These are phyloP conservation scores for Prionace glauca DNA, from an alignment of 2,797 vertebrate genomes.

Conservation along the genomic window DNA sequence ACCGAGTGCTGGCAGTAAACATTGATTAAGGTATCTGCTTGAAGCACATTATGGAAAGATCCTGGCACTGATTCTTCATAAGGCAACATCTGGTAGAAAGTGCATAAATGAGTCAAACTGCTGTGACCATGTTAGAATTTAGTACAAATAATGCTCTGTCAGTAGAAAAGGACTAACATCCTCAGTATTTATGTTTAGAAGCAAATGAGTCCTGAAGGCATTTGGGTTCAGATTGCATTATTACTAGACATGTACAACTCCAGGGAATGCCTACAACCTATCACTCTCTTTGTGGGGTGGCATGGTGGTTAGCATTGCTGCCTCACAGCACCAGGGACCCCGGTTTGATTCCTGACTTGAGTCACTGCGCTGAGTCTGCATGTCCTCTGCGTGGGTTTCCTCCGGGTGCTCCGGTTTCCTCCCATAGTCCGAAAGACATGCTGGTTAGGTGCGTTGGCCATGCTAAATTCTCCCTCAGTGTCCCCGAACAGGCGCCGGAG, in stretches of 20 bases:
- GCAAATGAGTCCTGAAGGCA: slow-evolving; percentile 2
- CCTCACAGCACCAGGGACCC: too few species aligned
- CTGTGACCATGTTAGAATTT: not conserved
- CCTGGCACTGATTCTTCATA: not conserved
- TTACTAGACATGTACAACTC: not conserved
- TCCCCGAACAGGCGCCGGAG: too few species aligned
- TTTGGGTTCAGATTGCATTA: not conserved
- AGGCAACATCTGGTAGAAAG: not conserved
- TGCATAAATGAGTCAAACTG: not conserved
- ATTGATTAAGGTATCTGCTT: slow-evolving; percentile 14
- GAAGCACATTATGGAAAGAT: slow-evolving; percentile 10
- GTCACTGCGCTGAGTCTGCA: too few species aligned
- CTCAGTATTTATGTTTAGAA: slow-evolving; percentile 5
- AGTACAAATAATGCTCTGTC: slow-evolving; percentile 13
- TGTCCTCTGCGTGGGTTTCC: too few species aligned
- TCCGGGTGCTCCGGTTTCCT: too few species aligned
- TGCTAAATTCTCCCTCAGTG: too few species aligned
- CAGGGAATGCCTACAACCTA: not conserved
- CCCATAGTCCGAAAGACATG: too few species aligned
- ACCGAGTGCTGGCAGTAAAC: not conserved
- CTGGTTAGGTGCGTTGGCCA: too few species aligned
- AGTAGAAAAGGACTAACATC: too few species aligned
- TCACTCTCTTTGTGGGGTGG: not conserved
- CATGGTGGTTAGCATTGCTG: too few species aligned
- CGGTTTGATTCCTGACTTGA: too few species aligned